phyloP scores from a whole-genome alignment of 2,888 invertebrate species.

The Rhogogaster chlorosoma region DNA sequence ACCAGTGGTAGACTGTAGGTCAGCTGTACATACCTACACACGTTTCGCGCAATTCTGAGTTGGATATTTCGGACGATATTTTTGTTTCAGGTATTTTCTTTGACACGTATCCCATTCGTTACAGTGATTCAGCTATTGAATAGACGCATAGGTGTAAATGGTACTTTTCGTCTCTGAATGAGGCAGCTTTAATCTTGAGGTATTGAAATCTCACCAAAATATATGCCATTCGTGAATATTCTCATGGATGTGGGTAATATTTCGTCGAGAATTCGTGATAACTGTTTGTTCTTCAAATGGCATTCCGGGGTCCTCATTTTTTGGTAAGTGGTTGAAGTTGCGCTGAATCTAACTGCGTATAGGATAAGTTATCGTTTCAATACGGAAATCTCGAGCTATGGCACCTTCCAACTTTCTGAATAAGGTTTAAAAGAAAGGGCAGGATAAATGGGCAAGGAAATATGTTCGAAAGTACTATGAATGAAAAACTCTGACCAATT shows the following conservation, averaged over 20 bases:
- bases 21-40: not conserved
- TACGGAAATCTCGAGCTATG: slow-evolving; percentile 4
- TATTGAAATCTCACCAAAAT: not conserved
- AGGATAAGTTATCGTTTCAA: slow-evolving; percentile 21
- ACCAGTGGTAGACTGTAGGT: slow-evolving; percentile 17
- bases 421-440: slow-evolving; percentile 2
- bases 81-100: not conserved
- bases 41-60: not conserved
- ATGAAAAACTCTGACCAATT: not conserved
- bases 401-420: slow-evolving; percentile 16
- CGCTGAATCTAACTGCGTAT: not conserved
- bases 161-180: no score
- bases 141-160: not conserved
- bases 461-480: not conserved
- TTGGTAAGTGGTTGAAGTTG: not conserved
- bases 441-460: not conserved
- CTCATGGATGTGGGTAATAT: not conserved
- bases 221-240: not conserved
- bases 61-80: not conserved
- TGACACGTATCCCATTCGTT: not conserved
- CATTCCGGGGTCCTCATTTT: not conserved
- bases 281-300: not conserved
- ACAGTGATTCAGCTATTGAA: not conserved
- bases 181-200: not conserved
- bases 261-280: not conserved